Evolutionary conservation across 2,113 vertebrate genomes (phyloP), one percentile per base, ranked within the genome.

Genomic region (Paedocypris sp.): DNA sequence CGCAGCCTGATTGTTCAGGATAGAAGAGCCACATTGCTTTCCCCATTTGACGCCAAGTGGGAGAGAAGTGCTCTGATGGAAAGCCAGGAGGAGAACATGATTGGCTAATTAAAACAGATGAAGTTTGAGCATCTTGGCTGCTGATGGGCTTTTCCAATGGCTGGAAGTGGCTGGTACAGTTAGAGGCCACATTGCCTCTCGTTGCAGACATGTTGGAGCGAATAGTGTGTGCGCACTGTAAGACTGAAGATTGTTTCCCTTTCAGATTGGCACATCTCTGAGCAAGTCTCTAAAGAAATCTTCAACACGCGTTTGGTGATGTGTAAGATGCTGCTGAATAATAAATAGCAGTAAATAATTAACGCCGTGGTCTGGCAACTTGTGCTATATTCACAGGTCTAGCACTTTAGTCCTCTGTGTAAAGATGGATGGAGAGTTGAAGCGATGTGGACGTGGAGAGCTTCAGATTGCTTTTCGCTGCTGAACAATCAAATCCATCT

Each of bases 51-150:
- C 2, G 39, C 39, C 54, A 58, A 52, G 38, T 13, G 20, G 38
- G 60, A 52, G 36, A 52, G 5, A 52, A 62, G 39, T 29, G 48
- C 60, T 62, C 48, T 52, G 35, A 23, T 42, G 60, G 62, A 56
- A 32, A 56, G 62, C 62, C 50, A 36, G 23, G 51, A 46, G 35
- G 42, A 36, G 25, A 56, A 38, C 51, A 57, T 53, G 62, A 45
- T 28, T 36, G 23, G 16, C 51, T 57, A 64, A 57, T 64, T 64
- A 64, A 64, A 64, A 64, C 62, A 57, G 51, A 57, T 64, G 51
- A 64, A 64, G 41, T 36, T 50, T 28, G 61, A 64, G 50, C 42
- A 43, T 47, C 31, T 64, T 47, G 41, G 42, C 51, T 36, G 28
- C 39, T 45, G 49, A 26, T 28, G 50, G 50, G 16, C 18, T 9